phyloP scores from a whole-genome alignment of 2,888 invertebrate species.

The Apodemia mormo region DNA sequence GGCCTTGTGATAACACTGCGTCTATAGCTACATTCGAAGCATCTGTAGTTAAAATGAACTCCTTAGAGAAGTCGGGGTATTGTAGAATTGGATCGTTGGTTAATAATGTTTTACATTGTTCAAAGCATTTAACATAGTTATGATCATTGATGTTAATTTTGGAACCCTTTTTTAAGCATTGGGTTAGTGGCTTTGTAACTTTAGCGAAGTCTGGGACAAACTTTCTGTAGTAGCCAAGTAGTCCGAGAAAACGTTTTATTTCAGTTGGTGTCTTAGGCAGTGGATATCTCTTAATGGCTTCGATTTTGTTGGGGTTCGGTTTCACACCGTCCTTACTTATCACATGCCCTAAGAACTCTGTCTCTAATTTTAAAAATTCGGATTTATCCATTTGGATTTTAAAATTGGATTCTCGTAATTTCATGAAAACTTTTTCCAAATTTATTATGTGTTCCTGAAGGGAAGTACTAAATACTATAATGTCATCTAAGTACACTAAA shows the following conservation, averaged over 20 bases:
- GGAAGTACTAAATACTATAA: slow-evolving; percentile 35
- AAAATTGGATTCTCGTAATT: no score
- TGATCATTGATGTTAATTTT: slow-evolving; percentile 21
- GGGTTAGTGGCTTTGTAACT: slow-evolving; percentile 10
- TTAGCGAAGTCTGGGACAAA: slow-evolving; percentile 24
- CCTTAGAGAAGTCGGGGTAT: not conserved
- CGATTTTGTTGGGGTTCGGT: no score
- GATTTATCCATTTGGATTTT: no score
- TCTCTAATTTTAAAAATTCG: slow-evolving; percentile 43
- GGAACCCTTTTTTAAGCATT: not conserved
- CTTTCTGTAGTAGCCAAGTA: no score
- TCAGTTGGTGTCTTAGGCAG: no score
- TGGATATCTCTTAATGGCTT: no score
- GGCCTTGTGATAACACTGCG: slow-evolving; percentile 35
- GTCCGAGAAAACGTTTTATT: no score
- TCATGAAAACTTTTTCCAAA: no score
- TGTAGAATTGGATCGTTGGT: no score
- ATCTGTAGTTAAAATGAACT: slow-evolving; percentile 38
- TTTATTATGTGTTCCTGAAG: slow-evolving; percentile 31
- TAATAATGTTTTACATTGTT: slow-evolving; percentile 31
- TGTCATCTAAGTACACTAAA: slow-evolving; percentile 46
- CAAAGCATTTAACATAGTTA: slow-evolving; percentile 31
- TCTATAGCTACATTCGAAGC: slow-evolving; percentile 32
- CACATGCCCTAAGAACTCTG: slow-evolving; percentile 24
- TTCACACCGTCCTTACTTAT: no score